Evolutionary conservation across 2,113 vertebrate species (phyloP).

Genomic region (Ploceus nigricollis): DNA sequence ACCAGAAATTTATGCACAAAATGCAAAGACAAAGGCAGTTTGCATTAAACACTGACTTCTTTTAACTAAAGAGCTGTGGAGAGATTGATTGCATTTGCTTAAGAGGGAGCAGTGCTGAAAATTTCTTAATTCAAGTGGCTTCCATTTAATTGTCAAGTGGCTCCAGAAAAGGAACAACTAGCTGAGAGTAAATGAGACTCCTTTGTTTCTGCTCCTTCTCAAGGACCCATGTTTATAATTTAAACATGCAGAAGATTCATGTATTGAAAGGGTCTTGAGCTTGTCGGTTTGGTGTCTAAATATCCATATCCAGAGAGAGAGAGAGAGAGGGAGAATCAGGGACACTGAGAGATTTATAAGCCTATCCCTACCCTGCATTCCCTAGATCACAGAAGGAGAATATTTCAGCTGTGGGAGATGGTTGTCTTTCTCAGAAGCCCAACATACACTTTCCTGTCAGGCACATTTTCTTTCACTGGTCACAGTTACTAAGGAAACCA

Average conservation of each 20-base stretch:
- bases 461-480: conserved; percentile 45
- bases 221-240: background rate
- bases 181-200: background rate
- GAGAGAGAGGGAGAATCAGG: background rate
- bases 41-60: conserved; percentile 4
- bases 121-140: conserved; percentile 50
- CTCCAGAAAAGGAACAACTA: background rate
- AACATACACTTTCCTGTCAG: conserved; percentile 5
- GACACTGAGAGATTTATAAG: background rate
- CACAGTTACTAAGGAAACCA: conserved; percentile 69
- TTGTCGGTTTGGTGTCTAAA: background rate
- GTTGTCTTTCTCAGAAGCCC: background rate
- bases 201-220: background rate
- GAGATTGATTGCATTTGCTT: conserved; percentile 56
- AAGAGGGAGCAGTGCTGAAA: conserved; percentile 36
- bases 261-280: background rate
- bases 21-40: conserved; percentile 35
- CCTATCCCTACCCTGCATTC: accelerated
- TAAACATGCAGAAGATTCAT: background rate
- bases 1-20: conserved; percentile 16
- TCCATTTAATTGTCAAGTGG: conserved; percentile 44
- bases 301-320: background rate
- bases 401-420: background rate
- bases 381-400: background rate
- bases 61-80: background rate